phyloP scores from a whole-genome alignment of 2,888 invertebrate genomes.

The Endomychus coccineus region DNA sequence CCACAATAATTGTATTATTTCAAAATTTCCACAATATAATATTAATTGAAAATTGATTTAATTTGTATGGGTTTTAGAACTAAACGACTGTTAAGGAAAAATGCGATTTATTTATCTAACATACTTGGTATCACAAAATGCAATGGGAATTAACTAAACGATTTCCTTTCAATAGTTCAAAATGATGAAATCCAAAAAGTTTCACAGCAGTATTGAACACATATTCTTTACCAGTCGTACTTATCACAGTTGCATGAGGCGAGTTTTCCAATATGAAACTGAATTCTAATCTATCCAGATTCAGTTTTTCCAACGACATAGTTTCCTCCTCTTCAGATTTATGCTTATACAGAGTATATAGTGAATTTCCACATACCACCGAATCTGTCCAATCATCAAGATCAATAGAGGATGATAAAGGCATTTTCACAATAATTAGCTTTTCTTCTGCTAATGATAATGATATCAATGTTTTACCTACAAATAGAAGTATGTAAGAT shows the following conservation, averaged over 20 bases:
- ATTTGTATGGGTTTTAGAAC: too few species aligned
- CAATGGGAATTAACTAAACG: too few species aligned
- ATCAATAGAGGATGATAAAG: not conserved
- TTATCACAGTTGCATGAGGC: not conserved
- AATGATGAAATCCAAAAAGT: constrained; percentile 8
- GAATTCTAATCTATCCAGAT: constrained; percentile 7
- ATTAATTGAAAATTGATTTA: too few species aligned
- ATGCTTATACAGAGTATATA: constrained; percentile 30
- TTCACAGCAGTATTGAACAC: not conserved
- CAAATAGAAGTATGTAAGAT: constrained; percentile 15
- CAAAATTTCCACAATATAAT: too few species aligned
- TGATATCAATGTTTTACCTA: constrained; percentile 28
- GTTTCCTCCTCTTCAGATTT: constrained; percentile 12
- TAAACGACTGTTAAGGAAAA: too few species aligned
- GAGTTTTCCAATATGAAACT: constrained; percentile 3
- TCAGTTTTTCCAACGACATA: constrained; percentile 7
- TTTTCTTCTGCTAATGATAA: constrained; percentile 19
- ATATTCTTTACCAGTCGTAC: not conserved
- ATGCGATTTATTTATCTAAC: too few species aligned
- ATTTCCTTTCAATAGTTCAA: constrained; percentile 4
- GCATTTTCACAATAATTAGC: constrained; percentile 16
- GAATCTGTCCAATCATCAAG: constrained; percentile 25
- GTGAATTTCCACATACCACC: constrained; percentile 24
- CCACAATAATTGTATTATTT: too few species aligned
- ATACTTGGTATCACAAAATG: too few species aligned